Conservation (phyloP, 2,113 vertebrate genomes). For the Rhinolophus ferrumequinum region DNA sequence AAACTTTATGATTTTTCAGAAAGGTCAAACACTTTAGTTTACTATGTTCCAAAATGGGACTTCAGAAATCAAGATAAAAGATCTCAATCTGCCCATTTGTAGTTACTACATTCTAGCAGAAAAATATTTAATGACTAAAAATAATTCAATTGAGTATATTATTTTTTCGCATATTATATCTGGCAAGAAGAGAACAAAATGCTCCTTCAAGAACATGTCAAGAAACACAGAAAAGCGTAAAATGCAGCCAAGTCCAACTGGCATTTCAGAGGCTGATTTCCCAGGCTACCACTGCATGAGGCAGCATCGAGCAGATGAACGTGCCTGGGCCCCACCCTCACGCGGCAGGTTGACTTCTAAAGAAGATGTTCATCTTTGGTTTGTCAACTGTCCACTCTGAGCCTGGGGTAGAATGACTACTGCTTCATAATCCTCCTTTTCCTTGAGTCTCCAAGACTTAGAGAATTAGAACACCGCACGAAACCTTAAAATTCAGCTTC, state of each 20-base stretch:
- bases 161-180: not conserved
- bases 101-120: not conserved
- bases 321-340: not conserved
- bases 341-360: rapidly evolving
- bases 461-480: not conserved
- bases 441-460: not conserved
- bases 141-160: not conserved
- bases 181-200: not conserved
- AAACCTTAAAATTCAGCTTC: not conserved
- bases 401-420: not conserved
- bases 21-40: not conserved
- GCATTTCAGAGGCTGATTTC: not conserved
- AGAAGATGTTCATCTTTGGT: not conserved
- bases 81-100: not conserved
- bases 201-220: not conserved
- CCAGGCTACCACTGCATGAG: not conserved
- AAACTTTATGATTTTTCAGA: not conserved
- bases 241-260: not conserved
- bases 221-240: not conserved
- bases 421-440: not conserved
- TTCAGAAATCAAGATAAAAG: constrained; percentile 45
- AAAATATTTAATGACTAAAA: not conserved
- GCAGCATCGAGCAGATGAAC: not conserved
- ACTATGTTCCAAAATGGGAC: not conserved
- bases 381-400: not conserved